phyloP scores from a whole-genome alignment of 2,113 vertebrate species.

The Ptilorrhoa leucosticta region DNA sequence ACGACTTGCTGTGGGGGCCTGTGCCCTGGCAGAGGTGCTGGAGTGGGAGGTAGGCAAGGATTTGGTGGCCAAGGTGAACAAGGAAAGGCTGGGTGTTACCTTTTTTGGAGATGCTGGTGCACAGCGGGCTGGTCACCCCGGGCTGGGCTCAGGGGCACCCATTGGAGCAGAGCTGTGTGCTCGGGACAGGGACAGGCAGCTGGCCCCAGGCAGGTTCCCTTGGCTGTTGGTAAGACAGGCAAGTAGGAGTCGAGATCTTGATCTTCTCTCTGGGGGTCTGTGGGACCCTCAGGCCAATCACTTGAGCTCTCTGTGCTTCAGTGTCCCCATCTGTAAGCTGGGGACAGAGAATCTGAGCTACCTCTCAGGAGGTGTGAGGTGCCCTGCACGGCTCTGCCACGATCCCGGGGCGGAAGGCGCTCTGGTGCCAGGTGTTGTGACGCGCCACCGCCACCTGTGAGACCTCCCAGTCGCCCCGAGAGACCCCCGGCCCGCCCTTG shows the following conservation, averaged over 20 bases:
- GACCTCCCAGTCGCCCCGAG: not conserved
- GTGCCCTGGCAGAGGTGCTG: not conserved
- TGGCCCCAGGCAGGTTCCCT: not conserved
- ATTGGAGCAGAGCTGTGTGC: fast-evolving
- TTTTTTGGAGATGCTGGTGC: not conserved
- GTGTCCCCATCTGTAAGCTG: not conserved
- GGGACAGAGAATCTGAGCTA: not conserved
- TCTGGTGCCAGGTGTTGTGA: not conserved
- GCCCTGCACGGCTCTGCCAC: not conserved
- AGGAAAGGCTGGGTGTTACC: not conserved
- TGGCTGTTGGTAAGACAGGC: not conserved
- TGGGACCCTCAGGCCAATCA: not conserved
- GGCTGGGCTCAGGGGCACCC: not conserved
- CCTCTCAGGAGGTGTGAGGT: not conserved
- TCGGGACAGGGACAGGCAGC: not conserved
- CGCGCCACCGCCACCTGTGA: fast-evolving
- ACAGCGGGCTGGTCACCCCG: fast-evolving
- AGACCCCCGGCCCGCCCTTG: not conserved
- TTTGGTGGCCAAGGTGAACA: not conserved
- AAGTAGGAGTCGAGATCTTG: not conserved
- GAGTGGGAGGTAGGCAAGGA: fast-evolving
- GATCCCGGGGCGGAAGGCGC: not conserved
- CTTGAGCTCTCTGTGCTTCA: not conserved
- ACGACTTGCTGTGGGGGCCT: not conserved
- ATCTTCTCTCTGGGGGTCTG: not conserved